Evolutionary conservation across 2,888 invertebrate species (phyloP).

Genomic region (Thereva nobilitata): DNA sequence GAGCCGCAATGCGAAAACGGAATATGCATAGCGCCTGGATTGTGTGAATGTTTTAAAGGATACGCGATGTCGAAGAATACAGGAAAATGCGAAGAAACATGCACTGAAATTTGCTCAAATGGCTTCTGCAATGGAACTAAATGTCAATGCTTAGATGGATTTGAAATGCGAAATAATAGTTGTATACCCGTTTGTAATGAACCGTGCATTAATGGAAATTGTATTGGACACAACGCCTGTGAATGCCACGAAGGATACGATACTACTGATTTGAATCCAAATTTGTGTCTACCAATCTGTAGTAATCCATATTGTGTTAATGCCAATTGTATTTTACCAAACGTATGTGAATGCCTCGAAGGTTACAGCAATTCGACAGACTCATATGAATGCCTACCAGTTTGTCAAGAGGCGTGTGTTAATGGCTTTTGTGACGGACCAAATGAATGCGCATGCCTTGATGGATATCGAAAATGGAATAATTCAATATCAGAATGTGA

Average conservation of each 20-base stretch:
- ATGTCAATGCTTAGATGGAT: too few species aligned
- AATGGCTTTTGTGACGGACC: slow-evolving; percentile 57
- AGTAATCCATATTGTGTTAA: slow-evolving; percentile 54
- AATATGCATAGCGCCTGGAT: slow-evolving; percentile 44
- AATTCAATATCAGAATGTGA: background rate
- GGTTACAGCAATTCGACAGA: slow-evolving; percentile 50
- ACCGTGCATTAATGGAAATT: background rate
- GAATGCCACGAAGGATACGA: slow-evolving; percentile 16
- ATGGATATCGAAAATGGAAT: slow-evolving; percentile 49
- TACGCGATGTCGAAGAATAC: slow-evolving; percentile 38
- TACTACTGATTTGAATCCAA: too few species aligned
- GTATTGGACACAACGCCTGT: slow-evolving; percentile 15
- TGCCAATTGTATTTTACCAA: slow-evolving; percentile 62
- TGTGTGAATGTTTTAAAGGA: slow-evolving; percentile 52
- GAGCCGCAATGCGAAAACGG: slow-evolving; percentile 46
- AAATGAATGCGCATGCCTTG: slow-evolving; percentile 52
- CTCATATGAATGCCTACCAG: slow-evolving; percentile 46
- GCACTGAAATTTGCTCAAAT: too few species aligned
- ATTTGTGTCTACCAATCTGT: slow-evolving; percentile 51
- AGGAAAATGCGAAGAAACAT: too few species aligned
- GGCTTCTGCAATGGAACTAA: too few species aligned
- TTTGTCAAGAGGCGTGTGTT: slow-evolving; percentile 48
- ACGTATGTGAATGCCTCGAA: slow-evolving; percentile 62
- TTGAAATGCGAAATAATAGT: too few species aligned
- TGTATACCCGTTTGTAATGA: slow-evolving; percentile 19